Base-by-base conservation (phyloP, 2,113 vertebrate genomes). In the Vidua macroura region DNA sequence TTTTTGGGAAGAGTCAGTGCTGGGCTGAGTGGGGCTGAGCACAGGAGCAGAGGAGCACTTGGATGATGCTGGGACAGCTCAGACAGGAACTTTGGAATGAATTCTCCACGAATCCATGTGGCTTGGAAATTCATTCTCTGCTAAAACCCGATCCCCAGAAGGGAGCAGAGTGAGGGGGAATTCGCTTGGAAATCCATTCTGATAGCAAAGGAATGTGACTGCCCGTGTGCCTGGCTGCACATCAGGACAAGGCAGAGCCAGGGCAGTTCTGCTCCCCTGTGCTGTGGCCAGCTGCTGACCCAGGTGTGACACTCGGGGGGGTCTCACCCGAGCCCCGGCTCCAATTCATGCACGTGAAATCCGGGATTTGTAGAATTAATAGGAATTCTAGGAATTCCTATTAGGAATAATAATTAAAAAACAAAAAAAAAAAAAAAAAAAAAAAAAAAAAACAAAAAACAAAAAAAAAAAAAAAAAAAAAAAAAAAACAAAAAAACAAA, bases 121-220 rank as follows among this genome's bases (percentile, higher is more conserved):
- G 75, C 89, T 94, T 92, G 82, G 88, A 81, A 93, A 90, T 88
- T 63, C 56, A 9, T 35, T 75, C 35, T 78, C 64, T 33, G 92
- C 37, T 53, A 88, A 94, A 90, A 88, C 27, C 25, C 70, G 83
- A 83, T 88, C n/a, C 48, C 1, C 0, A 48, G 84, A 28, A 60
- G 35, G 13, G 46, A 58, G 41, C 28, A 73, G n/a, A 20, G 51
- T 0, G 3, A 74, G 52, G 43, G 63, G 69, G 39, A 53, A 39
- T 78, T 78, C 0, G 0, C 66, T 64, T 83, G 48, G 68, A 88
- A 92, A 67, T 80, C 23, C 76, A 63, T 64, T 14, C 16, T 39
- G 83, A 72, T 31, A 41, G 43, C 24, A 13, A 14, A 77, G 66
- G 64, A 55, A 55, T 44, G 4, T 4, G 7, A 0, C 15, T 51